These are phyloP conservation scores for Chaetophractus vellerosus DNA, from an alignment of 2,797 vertebrate genomes.

Conservation along the genomic window DNA sequence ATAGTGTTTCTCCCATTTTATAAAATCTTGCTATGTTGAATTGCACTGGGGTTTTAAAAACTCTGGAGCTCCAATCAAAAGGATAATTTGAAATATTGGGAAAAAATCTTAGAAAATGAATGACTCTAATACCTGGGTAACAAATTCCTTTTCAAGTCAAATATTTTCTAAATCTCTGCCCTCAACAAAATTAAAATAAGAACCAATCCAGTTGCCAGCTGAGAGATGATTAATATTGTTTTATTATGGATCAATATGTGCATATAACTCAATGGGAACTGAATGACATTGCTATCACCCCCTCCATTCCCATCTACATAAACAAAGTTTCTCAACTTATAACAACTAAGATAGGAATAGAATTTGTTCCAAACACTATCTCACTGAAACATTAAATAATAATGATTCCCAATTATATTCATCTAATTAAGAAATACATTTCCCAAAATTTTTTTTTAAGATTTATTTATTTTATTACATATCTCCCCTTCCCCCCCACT, in stretches of 20 bases:
- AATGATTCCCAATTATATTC: not conserved
- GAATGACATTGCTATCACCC: not conserved
- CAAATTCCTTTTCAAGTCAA: not conserved
- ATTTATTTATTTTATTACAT: too few species aligned
- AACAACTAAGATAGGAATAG: not conserved
- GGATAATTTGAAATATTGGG: not conserved
- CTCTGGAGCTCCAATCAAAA: not conserved
- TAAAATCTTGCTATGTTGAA: not conserved
- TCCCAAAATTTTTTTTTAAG: conserved; percentile 28
- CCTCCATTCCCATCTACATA: not conserved
- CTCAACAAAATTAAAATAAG: not conserved
- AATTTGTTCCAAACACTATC: not conserved
- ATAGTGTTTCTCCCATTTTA: not conserved
- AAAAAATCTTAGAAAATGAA: conserved; percentile 33
- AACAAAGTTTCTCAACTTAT: not conserved
- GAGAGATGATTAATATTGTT: not conserved
- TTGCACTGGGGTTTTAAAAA: not conserved
- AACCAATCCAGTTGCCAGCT: not conserved
- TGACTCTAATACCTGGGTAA: not conserved
- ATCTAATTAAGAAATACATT: not conserved
- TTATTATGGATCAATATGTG: not conserved
- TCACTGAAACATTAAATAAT: not conserved
- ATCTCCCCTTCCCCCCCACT: too few species aligned
- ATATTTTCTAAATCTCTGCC: conserved; percentile 18
- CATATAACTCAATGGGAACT: not conserved